Percentiles rank a stretch among this genome's conserved stretches.
Evolutionary conservation across 1,140 invertebrate genomes (phyloP).

Genomic region (Contarinia nasturtii): DNA sequence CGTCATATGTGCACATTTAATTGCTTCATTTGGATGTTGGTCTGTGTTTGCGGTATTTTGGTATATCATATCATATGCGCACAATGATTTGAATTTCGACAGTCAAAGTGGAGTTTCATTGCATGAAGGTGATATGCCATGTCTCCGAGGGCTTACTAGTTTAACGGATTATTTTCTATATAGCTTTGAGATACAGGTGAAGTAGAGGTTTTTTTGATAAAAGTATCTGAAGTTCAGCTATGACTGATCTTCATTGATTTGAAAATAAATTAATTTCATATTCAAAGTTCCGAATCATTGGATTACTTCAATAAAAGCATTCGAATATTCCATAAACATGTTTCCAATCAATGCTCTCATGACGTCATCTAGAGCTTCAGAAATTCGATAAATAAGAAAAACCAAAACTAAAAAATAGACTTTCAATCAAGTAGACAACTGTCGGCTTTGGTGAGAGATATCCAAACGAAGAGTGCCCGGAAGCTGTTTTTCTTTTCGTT

Average conservation of each 20-base stretch:
- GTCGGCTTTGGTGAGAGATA: constrained; percentile 53
- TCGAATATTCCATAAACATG: too few relatives aligned
- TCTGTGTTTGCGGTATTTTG: constrained; percentile 31
- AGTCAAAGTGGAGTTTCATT: constrained; percentile 12
- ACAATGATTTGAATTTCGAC: constrained; percentile 26
- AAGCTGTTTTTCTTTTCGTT: constrained; percentile 54
- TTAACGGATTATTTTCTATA: constrained; percentile 37
- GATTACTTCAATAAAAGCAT: too few relatives aligned
- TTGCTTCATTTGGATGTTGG: constrained; percentile 31
- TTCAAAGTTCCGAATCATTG: too few relatives aligned
- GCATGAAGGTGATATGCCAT: constrained; percentile 18
- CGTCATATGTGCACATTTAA: constrained; percentile 30
- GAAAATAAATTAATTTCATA: not conserved
- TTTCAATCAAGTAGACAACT: too few relatives aligned
- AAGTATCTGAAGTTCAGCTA: not conserved
- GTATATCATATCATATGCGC: constrained; percentile 28
- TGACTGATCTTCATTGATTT: not conserved
- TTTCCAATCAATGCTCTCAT: too few relatives aligned
- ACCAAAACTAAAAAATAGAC: too few relatives aligned
- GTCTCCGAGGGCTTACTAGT: constrained; percentile 27
- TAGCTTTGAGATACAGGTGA: constrained; percentile 36
- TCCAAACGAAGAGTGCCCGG: constrained; percentile 67
- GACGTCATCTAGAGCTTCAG: too few relatives aligned
- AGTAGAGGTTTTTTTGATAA: not conserved
- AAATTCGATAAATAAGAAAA: too few relatives aligned